A percentile compares a stretch with the other conserved stretches of the same genome.
These are phyloP conservation scores for Heliconius erato DNA, from an alignment of 2,888 invertebrate species.

Conservation along the genomic window DNA sequence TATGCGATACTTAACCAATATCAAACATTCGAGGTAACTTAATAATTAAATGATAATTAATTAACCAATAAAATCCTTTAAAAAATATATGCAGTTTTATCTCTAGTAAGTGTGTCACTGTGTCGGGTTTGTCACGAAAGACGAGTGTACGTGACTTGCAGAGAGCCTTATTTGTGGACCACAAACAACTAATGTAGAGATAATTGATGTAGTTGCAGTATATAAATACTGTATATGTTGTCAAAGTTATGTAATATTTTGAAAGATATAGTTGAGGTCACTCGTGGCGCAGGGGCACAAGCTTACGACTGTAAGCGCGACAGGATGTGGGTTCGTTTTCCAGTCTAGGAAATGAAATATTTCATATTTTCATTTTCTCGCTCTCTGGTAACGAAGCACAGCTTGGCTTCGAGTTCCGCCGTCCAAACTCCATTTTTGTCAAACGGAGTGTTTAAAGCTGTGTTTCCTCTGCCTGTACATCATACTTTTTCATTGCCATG, in stretches of 20 bases:
- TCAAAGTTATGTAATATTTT: neutral
- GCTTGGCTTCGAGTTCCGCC: neutral
- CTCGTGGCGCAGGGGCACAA: too few relatives aligned
- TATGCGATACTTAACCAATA: neutral
- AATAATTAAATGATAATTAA: neutral
- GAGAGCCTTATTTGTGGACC: conserved; percentile 40
- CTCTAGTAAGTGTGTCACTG: conserved; percentile 43
- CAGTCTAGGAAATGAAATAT: too few relatives aligned
- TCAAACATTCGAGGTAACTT: neutral
- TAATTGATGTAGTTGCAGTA: neutral
- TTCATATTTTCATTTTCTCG: too few relatives aligned
- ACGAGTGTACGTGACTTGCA: conserved; percentile 46
- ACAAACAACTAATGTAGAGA: neutral
- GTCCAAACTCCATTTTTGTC: neutral
- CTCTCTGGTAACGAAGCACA: too few relatives aligned
- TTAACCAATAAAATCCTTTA: neutral
- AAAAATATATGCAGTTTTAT: conserved; percentile 20
- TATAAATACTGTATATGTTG: neutral
- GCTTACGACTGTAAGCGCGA: too few relatives aligned
- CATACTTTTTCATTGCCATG: too few relatives aligned
- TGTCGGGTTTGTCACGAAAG: conserved; percentile 46
- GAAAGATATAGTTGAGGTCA: neutral
- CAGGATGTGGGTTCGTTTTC: too few relatives aligned
- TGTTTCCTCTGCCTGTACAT: neutral
- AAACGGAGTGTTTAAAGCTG: neutral